Evolutionary conservation across 2,888 invertebrate genomes (phyloP).

Genomic region (Lithosia quadra): DNA sequence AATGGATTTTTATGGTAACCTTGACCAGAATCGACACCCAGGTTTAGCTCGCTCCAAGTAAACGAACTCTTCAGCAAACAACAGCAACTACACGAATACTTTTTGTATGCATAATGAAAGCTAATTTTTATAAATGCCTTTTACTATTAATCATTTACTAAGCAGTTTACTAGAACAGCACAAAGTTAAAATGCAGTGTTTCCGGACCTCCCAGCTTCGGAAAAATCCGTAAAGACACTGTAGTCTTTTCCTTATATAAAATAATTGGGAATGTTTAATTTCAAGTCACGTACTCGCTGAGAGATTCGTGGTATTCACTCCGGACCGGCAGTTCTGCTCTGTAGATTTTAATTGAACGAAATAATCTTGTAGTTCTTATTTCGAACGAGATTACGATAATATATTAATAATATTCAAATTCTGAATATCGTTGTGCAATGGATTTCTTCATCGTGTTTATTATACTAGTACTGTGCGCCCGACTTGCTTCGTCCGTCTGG

Average conservation of each 20-base stretch:
- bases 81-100: no score
- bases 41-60: no score
- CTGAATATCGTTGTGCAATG: neutral
- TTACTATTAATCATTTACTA: no score
- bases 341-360: conserved; percentile 18
- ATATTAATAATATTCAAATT: neutral
- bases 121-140: no score
- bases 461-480: neutral
- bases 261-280: conserved; percentile 36
- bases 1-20: no score
- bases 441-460: neutral
- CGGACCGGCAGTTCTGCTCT: conserved; percentile 38
- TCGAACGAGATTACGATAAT: neutral
- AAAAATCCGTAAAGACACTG: neutral
- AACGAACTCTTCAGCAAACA: no score
- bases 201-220: neutral
- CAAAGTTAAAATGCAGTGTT: no score
- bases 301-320: conserved; percentile 19
- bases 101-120: no score
- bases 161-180: no score
- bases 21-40: no score
- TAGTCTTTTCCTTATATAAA: conserved; percentile 7
- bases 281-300: conserved; percentile 47
- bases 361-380: neutral
- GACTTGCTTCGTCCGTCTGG: no score